A percentile compares a stretch with the other conserved stretches of the same genome.
These are phyloP conservation scores for Phodopus roborovskii DNA, from an alignment of 2,113 vertebrate genomes.

Conservation along the genomic window DNA sequence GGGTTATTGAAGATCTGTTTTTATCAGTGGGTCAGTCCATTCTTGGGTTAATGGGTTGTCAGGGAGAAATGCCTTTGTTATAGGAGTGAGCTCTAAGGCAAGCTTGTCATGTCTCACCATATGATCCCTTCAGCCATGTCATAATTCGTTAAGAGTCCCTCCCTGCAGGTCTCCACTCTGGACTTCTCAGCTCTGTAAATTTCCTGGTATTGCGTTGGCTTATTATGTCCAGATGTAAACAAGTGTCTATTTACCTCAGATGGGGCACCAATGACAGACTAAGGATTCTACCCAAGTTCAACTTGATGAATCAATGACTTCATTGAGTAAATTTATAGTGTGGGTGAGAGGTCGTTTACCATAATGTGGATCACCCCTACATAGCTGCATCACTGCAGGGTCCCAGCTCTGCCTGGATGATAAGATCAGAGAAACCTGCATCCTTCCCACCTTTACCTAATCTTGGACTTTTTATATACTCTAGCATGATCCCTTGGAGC, in stretches of 20 bases:
- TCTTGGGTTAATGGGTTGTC: not conserved
- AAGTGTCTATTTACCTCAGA: not conserved
- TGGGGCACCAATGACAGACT: not conserved
- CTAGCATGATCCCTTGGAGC: not conserved
- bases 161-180: not conserved
- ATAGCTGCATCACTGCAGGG: not conserved
- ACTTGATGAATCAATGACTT: not conserved
- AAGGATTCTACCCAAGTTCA: not conserved
- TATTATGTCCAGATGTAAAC: not conserved
- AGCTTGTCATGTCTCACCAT: not conserved
- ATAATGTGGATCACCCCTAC: not conserved
- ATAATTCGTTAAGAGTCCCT: not conserved
- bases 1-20: not conserved
- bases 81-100: not conserved
- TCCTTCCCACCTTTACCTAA: not conserved
- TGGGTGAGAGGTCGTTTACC: not conserved
- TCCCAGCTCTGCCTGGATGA: not conserved
- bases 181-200: not conserved
- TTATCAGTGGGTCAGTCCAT: not conserved
- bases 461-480: not conserved
- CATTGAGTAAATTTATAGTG: not conserved
- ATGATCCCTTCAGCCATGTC: not conserved
- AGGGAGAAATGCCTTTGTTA: not conserved
- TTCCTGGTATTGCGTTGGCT: not conserved
- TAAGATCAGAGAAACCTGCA: not conserved